These are phyloP conservation scores for Micromys minutus DNA, from an alignment of 2,113 vertebrate species.

Conservation along the genomic window DNA sequence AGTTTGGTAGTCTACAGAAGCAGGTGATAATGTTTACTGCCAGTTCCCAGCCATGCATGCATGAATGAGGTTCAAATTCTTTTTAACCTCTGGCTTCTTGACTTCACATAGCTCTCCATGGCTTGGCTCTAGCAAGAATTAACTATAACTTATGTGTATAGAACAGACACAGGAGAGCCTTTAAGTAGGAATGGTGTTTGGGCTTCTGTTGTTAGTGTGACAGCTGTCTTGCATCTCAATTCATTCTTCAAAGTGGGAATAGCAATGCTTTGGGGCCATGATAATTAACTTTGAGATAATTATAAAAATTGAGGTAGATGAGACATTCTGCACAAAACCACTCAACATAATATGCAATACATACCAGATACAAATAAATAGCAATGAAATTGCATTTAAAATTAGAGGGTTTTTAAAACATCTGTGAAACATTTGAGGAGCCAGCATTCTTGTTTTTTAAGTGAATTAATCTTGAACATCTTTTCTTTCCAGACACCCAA, in stretches of 20 bases:
- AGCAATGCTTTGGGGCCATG: background rate
- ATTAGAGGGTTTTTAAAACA: background rate
- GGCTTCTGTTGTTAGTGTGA: background rate
- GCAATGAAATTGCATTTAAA: background rate
- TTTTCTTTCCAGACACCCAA: background rate
- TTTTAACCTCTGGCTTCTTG: background rate
- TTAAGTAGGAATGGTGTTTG: background rate
- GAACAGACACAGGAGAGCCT: background rate
- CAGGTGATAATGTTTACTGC: background rate
- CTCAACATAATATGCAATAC: background rate
- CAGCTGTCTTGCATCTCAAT: background rate
- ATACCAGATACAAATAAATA: background rate
- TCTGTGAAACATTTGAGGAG: background rate
- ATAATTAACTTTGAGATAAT: background rate
- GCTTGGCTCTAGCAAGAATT: background rate
- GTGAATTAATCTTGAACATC: background rate
- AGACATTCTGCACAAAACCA: background rate
- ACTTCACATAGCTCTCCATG: background rate
- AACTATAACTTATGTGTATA: background rate
- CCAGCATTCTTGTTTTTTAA: background rate
- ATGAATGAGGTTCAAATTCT: background rate
- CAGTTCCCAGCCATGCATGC: fast-evolving
- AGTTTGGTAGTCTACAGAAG: background rate
- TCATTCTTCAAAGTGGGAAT: background rate
- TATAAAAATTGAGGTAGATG: background rate